Evolutionary conservation across 2,113 vertebrate genomes (phyloP).

Genomic region (Trichomycterus rosablanca): DNA sequence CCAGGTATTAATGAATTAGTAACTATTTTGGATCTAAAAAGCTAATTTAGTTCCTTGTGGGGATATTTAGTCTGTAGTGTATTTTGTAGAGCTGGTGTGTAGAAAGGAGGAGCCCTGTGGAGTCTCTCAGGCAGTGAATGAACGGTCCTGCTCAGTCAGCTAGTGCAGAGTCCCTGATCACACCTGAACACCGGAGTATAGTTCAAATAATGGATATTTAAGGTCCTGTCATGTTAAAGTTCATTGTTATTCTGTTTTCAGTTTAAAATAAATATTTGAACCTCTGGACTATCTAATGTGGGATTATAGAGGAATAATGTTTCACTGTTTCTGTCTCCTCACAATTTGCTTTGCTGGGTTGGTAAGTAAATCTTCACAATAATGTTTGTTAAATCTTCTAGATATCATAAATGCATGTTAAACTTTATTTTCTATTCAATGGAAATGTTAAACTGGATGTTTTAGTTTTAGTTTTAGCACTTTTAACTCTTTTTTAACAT

Average conservation of each 20-base stretch:
- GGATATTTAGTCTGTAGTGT: too few relatives aligned
- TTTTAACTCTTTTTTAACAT: too few relatives aligned
- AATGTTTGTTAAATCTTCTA: not conserved
- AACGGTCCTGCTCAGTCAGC: slow-evolving; percentile 1
- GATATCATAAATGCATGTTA: too few relatives aligned
- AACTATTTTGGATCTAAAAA: too few relatives aligned
- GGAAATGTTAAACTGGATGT: too few relatives aligned
- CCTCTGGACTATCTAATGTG: not conserved
- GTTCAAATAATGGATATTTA: too few relatives aligned
- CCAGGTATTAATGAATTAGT: too few relatives aligned
- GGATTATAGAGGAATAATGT: slow-evolving; percentile 16
- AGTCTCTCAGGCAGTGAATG: not conserved
- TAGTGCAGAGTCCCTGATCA: not conserved
- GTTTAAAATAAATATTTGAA: slow-evolving; percentile 2
- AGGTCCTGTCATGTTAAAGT: not conserved
- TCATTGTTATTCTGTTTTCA: too few relatives aligned
- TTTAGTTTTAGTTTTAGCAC: too few relatives aligned
- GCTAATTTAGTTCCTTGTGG: too few relatives aligned
- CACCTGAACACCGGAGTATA: not conserved
- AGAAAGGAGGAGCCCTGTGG: slow-evolving; percentile 4
- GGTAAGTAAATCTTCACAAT: slow-evolving; percentile 17
- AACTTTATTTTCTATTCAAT: too few relatives aligned
- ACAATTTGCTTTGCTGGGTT: slow-evolving; percentile 15
- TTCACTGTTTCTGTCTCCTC: slow-evolving; percentile 8
- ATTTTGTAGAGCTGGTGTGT: too few relatives aligned